These are phyloP conservation scores for Danaus chrysippus DNA, from an alignment of 2,888 invertebrate genomes.

Conservation along the genomic window DNA sequence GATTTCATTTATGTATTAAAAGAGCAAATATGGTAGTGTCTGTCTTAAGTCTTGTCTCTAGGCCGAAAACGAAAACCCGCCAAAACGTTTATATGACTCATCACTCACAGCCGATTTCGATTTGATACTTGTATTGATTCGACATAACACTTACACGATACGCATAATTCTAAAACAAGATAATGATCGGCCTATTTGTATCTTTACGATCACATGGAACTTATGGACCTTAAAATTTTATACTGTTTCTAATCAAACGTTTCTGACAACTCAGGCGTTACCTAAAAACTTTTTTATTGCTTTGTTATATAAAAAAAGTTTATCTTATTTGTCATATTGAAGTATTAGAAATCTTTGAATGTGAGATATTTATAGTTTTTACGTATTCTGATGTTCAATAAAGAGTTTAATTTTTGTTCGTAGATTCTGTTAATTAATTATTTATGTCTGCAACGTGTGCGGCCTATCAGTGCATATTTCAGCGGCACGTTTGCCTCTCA, in stretches of 20 bases:
- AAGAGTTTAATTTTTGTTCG: too few relatives aligned
- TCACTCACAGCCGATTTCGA: slow-evolving; percentile 40
- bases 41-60: too few relatives aligned
- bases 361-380: neutral
- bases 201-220: slow-evolving; percentile 21
- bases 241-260: neutral
- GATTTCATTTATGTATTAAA: too few relatives aligned
- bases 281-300: too few relatives aligned
- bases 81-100: slow-evolving; percentile 48
- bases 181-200: slow-evolving; percentile 25
- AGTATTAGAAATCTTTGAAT: neutral
- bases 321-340: neutral
- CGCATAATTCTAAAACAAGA: slow-evolving; percentile 27
- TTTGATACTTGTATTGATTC: slow-evolving; percentile 35
- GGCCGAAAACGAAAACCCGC: slow-evolving; percentile 22
- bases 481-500: slow-evolving; percentile 66
- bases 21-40: too few relatives aligned
- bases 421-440: too few relatives aligned
- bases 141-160: slow-evolving; percentile 36
- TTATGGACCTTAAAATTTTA: slow-evolving; percentile 1
- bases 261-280: neutral
- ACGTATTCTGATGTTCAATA: neutral
- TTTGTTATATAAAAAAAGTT: neutral
- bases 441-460: slow-evolving; percentile 53
- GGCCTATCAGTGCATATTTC: slow-evolving; percentile 66